Conservation (phyloP, 92 coral and sea anemone genomes). For the Hydrozoanthus gracilis region DNA sequence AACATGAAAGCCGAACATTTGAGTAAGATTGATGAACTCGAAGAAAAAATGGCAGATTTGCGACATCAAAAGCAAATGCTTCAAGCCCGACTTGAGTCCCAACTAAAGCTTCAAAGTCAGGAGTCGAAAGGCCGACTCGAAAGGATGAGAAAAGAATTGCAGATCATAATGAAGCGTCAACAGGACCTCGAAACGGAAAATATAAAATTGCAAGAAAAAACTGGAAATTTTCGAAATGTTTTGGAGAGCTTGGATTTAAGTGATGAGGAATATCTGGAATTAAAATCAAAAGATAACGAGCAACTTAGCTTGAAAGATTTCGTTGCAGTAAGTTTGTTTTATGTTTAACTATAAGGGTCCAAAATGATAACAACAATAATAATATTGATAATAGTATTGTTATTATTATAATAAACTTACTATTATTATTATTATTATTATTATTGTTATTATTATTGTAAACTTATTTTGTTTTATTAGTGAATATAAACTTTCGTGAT, state of each 20-base stretch:
- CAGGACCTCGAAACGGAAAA: constrained; percentile 89
- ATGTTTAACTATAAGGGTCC: no score
- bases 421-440: no score
- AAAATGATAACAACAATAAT: no score
- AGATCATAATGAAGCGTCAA: constrained; percentile 77
- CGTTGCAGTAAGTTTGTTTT: constrained; percentile 73
- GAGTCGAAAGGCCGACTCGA: constrained; percentile 84
- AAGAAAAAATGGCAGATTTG: constrained; percentile 83
- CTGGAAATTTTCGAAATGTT: constrained; percentile 77
- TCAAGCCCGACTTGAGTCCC: constrained; percentile 95
- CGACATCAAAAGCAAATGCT: constrained; percentile 93
- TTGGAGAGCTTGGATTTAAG: constrained; percentile 73
- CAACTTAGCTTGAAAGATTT: constrained; percentile 84
- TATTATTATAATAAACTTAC: no score
- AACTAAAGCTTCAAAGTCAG: constrained; percentile 87
- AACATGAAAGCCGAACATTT: constrained; percentile 82
- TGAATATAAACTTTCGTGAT: no score
- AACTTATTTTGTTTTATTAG: no score
- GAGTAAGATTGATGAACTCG: constrained; percentile 93
- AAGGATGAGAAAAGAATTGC: constrained; percentile 82
- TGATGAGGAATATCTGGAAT: constrained; percentile 86
- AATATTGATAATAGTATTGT: no score
- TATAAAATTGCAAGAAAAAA: constrained; percentile 82
- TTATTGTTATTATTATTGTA: no score
- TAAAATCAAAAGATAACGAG: constrained; percentile 77